Evolutionary conservation across 1,140 invertebrate genomes (phyloP), one percentile per base, ranked within the genome.

Genomic region (Megathymus violae): DNA sequence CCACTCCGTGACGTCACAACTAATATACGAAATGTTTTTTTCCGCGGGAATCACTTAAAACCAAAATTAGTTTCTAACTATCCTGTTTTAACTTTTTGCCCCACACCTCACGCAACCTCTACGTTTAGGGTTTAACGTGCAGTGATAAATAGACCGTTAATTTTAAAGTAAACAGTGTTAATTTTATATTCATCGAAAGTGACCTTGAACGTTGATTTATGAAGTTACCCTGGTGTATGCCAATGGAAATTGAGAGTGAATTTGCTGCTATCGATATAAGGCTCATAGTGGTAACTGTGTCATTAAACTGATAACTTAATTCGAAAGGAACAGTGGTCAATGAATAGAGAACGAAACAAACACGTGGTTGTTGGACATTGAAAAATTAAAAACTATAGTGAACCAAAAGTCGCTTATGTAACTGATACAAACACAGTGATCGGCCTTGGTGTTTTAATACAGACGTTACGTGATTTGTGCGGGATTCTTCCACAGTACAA

Each of bases 41-140:
- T 62, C 76, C 66, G 72, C 76, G 68, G 84, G 76, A 70, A 79
- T 87, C 54, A 82, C 79, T 64, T 82, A 52, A 54, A 56, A 13
- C 15, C 36, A 41, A 46, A 34, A 34, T 56, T n/a, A n/a, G n/a
- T 31, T 5, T 38, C 7, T 3, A 3, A n/a, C 40, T 48, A 46
- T 9, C 7, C 16, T n/a, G 13, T 17, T 50, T 48, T 46, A 66
- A 48, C 17, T 47, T 17, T 34, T 43, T 56, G 13, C 0, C 34
- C 19, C 58, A 48, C 27, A n/a, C 22, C 34, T 47, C 54, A 47
- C 16, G 19, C 31, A 4, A 48, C 15, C 38, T 44, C 41, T 5
- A 1, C 27, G n/a, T 44, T 25, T n/a, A 19, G 15, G 41, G 15
- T 17, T 19, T 6, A 4, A 31, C 27, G 16, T 41, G 36, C n/a